Conservation (phyloP, 1,140 invertebrate species). For the Ceratosolen solmsi region DNA sequence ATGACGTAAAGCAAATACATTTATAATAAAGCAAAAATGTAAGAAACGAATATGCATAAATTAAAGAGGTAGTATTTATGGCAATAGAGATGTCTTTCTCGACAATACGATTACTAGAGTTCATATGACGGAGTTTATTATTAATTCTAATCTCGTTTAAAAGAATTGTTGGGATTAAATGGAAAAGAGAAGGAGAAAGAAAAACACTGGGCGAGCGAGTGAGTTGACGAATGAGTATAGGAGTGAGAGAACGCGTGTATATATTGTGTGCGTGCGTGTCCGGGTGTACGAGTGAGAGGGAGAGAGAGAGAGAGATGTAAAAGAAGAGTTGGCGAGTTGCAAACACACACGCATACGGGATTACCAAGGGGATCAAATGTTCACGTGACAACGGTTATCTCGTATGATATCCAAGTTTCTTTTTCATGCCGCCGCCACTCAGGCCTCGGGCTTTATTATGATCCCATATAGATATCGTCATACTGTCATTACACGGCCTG, state of each 20-base stretch:
- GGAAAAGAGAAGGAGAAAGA: background rate
- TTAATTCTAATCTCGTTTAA: conserved; percentile 51
- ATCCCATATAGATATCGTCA: conserved; percentile 65
- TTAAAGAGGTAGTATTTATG: background rate
- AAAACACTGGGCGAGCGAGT: background rate
- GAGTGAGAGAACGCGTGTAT: conserved; percentile 8
- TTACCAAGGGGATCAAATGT: conserved; percentile 49
- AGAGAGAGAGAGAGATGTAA: conserved; percentile 1
- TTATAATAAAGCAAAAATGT: background rate
- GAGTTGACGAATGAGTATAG: background rate
- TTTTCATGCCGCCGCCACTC: conserved; percentile 44
- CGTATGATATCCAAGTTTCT: conserved; percentile 53
- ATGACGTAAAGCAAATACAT: background rate
- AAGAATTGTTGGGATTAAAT: conserved; percentile 37
- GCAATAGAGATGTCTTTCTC: background rate
- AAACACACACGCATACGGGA: conserved; percentile 23
- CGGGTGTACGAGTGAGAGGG: background rate
- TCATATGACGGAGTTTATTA: conserved; percentile 39
- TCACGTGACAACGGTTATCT: conserved; percentile 60
- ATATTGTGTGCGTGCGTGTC: background rate
- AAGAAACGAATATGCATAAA: background rate
- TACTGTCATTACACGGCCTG: conserved; percentile 59
- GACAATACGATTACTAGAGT: conserved; percentile 8
- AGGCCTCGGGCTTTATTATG: conserved; percentile 63
- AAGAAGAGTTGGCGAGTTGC: background rate